Base-by-base conservation (phyloP, 2,797 vertebrate genomes). In the Brachymystax lenok region DNA sequence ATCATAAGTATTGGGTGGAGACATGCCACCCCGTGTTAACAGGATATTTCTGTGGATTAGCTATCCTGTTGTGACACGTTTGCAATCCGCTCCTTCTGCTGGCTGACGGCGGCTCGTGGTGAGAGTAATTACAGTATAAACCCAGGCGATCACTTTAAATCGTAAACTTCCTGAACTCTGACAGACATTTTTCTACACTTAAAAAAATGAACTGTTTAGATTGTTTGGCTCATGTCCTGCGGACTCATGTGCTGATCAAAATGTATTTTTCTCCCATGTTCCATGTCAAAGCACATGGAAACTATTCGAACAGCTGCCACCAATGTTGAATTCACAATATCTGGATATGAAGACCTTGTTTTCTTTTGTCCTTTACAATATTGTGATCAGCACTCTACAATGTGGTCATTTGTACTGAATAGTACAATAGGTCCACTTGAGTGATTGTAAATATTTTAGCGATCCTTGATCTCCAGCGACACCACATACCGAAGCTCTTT, bases 81-180 rank as follows among this genome's bases (percentile, higher is more conserved):
- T 80, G 80, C 82, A 74, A 74, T 82, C 78, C 81, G 83, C 82
- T 76, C 79, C 80, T 79, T 80, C 79, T 87, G 84, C 82, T 76
- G 84, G 73, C 79, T 87, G 83, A 90, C 84, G 84, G 81, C 85
- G 79, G 82, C 89, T 90, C 85, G 83, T 82, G 86, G 91, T 70
- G 91, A 87, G 86, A 84, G 83, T 90, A 92, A 93, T 92, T 92
- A 46, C 40, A 46, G 10, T 46, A 88, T 68, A 78, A 89, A 88
- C 87, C 87, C 79, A 77, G 79, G 86, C 77, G 83, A 88, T 89
- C 84, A 80, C 80, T 85, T 79, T 86, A 78, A 46, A 89, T 77
- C 80, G 70, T 87, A 83, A 88, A 83, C 79, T 80, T 59, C 78
- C 79, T 56, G 77, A 75, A 82, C 75, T 69, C 81, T 75, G 83